Evolutionary conservation across 2,797 vertebrate species (phyloP).

Genomic region (Melanotaenia maccullochi): DNA sequence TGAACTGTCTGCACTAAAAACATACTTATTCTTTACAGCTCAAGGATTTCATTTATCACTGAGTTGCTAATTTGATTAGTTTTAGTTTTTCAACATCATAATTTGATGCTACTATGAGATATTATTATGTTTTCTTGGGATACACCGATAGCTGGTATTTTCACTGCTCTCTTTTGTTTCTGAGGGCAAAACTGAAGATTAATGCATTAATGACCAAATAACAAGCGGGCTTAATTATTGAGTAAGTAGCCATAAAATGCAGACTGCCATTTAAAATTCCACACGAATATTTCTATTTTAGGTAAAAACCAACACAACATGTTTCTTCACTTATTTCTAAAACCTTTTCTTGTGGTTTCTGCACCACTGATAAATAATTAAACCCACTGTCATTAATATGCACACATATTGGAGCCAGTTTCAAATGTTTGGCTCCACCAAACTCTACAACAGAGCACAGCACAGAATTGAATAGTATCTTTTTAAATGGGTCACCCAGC

Average conservation of each 20-base stretch:
- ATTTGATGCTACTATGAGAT: background rate
- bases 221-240: background rate
- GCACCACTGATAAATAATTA: constrained; percentile 4
- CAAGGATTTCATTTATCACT: no score
- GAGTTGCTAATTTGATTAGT: no score
- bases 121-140: no score
- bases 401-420: constrained; percentile 3
- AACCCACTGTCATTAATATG: background rate
- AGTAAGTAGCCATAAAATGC: no score
- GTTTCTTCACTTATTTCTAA: background rate
- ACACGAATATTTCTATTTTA: background rate
- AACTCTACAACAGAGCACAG: constrained; percentile 42
- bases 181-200: background rate
- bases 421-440: constrained; percentile 1
- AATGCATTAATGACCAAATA: background rate
- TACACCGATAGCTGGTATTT: background rate
- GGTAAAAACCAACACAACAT: background rate
- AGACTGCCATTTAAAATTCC: background rate
- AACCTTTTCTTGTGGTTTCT: background rate
- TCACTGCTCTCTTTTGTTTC: background rate
- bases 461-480: constrained; percentile 69
- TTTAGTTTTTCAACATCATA: background rate
- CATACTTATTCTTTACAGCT: no score
- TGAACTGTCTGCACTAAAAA: no score
- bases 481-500: constrained; percentile 80